These are phyloP conservation scores for Nettapus auritus DNA, from an alignment of 2,113 vertebrate species.

Conservation along the genomic window DNA sequence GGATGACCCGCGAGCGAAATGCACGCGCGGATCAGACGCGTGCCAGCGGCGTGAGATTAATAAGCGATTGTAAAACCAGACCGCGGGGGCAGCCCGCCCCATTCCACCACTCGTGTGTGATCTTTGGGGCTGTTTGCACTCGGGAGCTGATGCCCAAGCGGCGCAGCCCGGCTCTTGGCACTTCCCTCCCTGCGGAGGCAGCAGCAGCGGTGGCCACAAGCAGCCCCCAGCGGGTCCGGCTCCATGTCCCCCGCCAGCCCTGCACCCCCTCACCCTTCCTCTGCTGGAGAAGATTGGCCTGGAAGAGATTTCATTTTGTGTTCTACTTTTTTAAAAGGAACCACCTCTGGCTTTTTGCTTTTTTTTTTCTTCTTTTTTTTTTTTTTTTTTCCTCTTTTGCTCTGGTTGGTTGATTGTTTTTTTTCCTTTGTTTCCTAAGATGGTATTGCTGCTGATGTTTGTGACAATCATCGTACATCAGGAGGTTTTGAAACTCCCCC, in stretches of 20 bases:
- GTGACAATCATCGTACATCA: neutral
- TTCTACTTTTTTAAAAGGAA: neutral
- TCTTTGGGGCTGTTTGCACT: neutral
- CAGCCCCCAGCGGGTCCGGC: neutral
- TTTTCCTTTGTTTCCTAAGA: neutral
- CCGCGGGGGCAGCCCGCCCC: neutral
- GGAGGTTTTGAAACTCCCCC: neutral
- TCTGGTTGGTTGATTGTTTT: no score
- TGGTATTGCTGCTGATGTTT: neutral
- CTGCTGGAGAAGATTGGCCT: neutral
- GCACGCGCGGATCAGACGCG: rapidly evolving
- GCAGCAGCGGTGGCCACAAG: neutral
- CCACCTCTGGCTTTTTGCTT: neutral
- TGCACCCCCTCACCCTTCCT: neutral
- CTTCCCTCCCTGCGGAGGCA: rapidly evolving
- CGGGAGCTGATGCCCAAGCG: neutral
- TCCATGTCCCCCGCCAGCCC: rapidly evolving
- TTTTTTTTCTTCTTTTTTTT: neutral
- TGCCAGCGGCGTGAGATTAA: neutral
- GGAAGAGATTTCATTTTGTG: neutral
- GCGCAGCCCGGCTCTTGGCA: rapidly evolving
- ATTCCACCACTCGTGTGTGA: neutral
- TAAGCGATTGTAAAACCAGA: neutral
- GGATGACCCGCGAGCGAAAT: neutral
- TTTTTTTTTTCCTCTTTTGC: neutral